Conservation (phyloP, 30 jellyfish, hydroid and myxozoan species). For the Nemopilema nomurai region DNA sequence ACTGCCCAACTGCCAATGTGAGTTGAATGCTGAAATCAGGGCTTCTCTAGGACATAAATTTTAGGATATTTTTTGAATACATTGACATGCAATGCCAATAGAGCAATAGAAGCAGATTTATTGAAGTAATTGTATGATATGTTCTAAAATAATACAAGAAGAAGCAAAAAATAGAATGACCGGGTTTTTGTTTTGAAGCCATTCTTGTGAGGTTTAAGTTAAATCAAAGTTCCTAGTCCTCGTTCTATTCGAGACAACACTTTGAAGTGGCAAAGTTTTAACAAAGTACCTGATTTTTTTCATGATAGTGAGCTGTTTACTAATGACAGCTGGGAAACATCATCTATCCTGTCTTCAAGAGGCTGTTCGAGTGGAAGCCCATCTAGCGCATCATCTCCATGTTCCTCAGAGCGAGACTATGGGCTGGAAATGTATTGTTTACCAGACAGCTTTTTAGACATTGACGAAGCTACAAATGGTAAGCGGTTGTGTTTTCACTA, state of each 20-base stretch:
- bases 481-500: neutral
- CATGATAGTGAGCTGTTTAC: slow-evolving; percentile 28
- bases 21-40: too few relatives aligned
- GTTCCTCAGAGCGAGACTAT: slow-evolving; percentile 66
- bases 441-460: slow-evolving; percentile 27
- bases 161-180: too few relatives aligned
- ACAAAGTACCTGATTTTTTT: neutral
- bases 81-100: too few relatives aligned
- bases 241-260: too few relatives aligned
- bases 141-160: too few relatives aligned
- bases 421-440: slow-evolving; percentile 30
- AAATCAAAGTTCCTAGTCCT: too few relatives aligned
- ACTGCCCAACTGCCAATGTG: neutral
- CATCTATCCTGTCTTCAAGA: slow-evolving; percentile 34
- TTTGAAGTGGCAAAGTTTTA: neutral
- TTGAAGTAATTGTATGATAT: too few relatives aligned
- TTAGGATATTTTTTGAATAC: too few relatives aligned
- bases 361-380: slow-evolving; percentile 62
- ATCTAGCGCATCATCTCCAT: slow-evolving; percentile 67
- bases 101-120: too few relatives aligned
- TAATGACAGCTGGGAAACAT: slow-evolving; percentile 10
- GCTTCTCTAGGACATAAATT: too few relatives aligned
- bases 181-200: too few relatives aligned
- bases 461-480: slow-evolving; percentile 24
- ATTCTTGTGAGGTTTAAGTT: too few relatives aligned